Evolutionary conservation across 2,888 invertebrate genomes (phyloP).

Genomic region (Drosophila nr. perissopoda): DNA sequence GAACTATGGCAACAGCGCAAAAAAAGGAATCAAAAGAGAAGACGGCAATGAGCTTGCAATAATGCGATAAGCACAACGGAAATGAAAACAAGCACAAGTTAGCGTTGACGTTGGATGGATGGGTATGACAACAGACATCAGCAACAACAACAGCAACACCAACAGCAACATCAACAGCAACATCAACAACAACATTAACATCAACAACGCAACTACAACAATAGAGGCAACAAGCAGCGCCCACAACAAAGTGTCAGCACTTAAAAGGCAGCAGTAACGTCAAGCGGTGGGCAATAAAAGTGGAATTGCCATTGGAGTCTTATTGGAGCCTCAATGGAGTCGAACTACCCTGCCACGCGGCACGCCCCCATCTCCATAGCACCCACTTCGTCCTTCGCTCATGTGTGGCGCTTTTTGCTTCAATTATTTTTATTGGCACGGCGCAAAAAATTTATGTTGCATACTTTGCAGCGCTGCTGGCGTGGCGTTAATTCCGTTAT

Average conservation of each 20-base stretch:
- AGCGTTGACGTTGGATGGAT: slow-evolving; percentile 56
- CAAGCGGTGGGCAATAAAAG: slow-evolving; percentile 66
- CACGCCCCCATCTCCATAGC: neutral
- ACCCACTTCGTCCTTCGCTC: slow-evolving; percentile 3
- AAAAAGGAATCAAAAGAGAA: slow-evolving; percentile 42
- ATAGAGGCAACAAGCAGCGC: slow-evolving; percentile 21
- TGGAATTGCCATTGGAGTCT: slow-evolving; percentile 68
- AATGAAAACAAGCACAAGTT: slow-evolving; percentile 76
- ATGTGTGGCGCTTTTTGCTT: slow-evolving; percentile 58
- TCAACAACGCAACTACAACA: slow-evolving; percentile 21
- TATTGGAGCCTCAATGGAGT: slow-evolving; percentile 54
- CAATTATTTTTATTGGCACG: slow-evolving; percentile 77
- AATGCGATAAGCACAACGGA: slow-evolving; percentile 77
- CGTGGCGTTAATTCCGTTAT: slow-evolving; percentile 76
- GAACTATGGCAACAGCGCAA: slow-evolving; percentile 55
- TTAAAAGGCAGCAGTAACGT: slow-evolving; percentile 58
- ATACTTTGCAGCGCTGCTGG: slow-evolving; percentile 69
- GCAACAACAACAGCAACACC: slow-evolving; percentile 12
- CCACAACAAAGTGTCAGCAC: slow-evolving; percentile 66
- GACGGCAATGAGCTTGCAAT: slow-evolving; percentile 78
- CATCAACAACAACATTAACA: slow-evolving; percentile 20
- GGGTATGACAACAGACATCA: slow-evolving; percentile 45
- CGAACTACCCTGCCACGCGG: slow-evolving; percentile 18
- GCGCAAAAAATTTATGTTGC: slow-evolving; percentile 74
- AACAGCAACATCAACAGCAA: slow-evolving; percentile 13